Evolutionary conservation across 2,113 vertebrate species (phyloP), one percentile per base, ranked within the genome.

Genomic region (Climacteris rufus): DNA sequence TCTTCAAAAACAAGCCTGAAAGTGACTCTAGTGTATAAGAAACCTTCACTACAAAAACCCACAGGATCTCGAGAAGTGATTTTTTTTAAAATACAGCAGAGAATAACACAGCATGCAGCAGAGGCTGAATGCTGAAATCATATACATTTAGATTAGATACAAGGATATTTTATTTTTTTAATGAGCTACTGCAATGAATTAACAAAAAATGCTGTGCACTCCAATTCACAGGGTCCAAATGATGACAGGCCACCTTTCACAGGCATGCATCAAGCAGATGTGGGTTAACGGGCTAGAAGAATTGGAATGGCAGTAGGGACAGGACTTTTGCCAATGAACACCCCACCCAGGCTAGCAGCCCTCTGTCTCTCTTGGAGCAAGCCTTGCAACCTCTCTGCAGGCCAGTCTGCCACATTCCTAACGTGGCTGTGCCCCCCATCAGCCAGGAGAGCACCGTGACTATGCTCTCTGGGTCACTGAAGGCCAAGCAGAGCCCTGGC

Each of bases 141-240:
- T n/a, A 75, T 39, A 86, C 47, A 81, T 78, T 92, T 94, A 92
- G 93, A 93, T 93, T 74, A 92, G 87, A 81, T 54, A 86, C 47
- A 74, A 90, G 47, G 63, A 69, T 94, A 56, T n/a, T n/a, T 79
- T 71, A 15, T 44, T 87, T 66, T 81, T 95, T 89, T 76, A 87
- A 85, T 1, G 1, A 94, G 42, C 53, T 60, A 59, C 30, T 81
- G 72, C 60, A 85, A 76, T 44, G 79, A 87, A 87, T 60, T 85
- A 90, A 69, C 59, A 76, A 65, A 64, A 89, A 85, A 42, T 44
- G 45, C 37, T 87, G 31, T 3, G 0, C 80, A 85, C 63, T 74
- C 52, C 54, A 59, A 15, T 71, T 88, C 50, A 68, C 33, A 64
- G 87, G n/a, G 49, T 85, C 54, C 57, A 68, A n/a, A 84, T 56